Base-by-base conservation (phyloP, 2,888 invertebrate species). In the Perithous albicinctus region DNA sequence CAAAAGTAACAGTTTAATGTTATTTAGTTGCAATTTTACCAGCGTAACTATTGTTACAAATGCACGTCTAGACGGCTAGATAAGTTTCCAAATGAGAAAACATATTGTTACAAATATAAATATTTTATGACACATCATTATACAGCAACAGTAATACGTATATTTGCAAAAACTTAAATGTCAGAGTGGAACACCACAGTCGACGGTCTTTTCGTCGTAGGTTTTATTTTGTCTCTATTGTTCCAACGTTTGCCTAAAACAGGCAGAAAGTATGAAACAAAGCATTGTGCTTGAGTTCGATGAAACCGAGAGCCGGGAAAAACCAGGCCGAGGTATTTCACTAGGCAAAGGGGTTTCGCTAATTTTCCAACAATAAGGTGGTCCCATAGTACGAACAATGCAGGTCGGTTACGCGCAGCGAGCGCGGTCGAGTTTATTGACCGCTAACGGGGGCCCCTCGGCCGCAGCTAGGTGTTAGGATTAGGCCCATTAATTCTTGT, bases 401-500 rank as follows among this genome's bases (percentile, higher is more conserved):
- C 43, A n/a, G 10, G 20, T 46, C 73, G 70, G 77, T 77, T 73
- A 56, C 29, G 43, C 54, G 38, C 18, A 18, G 54, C 56, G 29
- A 64, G 63, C 70, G 51, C 70, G 82, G 76, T 74, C 51, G 81
- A 75, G 80, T 84, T 87, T 86, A 87, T 86, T 86, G 85, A 72
- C 84, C 78, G 74, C 84, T 70, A 83, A 82, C 78, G 72, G 59
- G 56, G 48, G 23, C 46, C 63, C 26, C 70, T 67, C 63, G 66
- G 64, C 73, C 43, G 43, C 35, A 41, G 51, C 83, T 82, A 80
- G 84, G 86, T 80, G 51, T 66, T 61, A 20, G 86, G 85, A 85
- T 86, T 86, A 86, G 78, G 77, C 61, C 80, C 81, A 84, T 85
- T 86, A 81, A 87, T 87, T 85, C 69, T 81, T 82, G 70, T 84